Conservation (phyloP, 1,140 invertebrate species). For the Drosophila dunni region DNA sequence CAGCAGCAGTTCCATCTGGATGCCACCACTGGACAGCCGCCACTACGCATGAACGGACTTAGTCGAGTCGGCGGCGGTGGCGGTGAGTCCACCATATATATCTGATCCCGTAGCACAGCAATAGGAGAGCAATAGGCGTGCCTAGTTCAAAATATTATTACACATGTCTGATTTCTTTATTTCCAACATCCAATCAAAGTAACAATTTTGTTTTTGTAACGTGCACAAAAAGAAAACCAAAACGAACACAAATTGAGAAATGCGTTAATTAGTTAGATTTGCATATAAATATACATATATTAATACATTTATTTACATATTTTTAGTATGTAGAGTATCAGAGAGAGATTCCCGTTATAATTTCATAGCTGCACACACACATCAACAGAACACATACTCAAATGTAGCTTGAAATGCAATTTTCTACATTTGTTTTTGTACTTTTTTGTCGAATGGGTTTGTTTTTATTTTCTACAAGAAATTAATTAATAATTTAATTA, state of each 20-base stretch:
- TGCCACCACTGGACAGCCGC: constrained; percentile 51
- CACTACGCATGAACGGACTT: constrained; percentile 77
- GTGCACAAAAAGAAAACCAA: constrained; percentile 30
- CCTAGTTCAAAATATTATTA: constrained; percentile 20
- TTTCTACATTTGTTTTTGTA: constrained; percentile 53
- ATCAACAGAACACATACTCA: not conserved
- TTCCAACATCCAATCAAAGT: constrained; percentile 11
- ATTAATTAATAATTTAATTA: constrained; percentile 5
- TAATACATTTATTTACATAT: constrained; percentile 12
- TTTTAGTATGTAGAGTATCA: constrained; percentile 27
- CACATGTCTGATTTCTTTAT: constrained; percentile 13
- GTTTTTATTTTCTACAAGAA: constrained; percentile 13
- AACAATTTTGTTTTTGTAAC: constrained; percentile 36
- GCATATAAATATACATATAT: constrained; percentile 13
- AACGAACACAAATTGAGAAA: constrained; percentile 17
- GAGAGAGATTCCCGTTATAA: constrained; percentile 13
- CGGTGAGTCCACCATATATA: constrained; percentile 83
- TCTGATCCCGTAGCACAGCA: constrained; percentile 44
- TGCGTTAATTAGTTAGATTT: constrained; percentile 27
- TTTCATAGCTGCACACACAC: constrained; percentile 27
- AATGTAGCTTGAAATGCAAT: constrained; percentile 51
- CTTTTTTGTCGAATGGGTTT: constrained; percentile 23
- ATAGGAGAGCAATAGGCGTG: constrained; percentile 11
- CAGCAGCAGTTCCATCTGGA: constrained; percentile 50
- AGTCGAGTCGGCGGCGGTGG: constrained; percentile 78